phyloP scores from a whole-genome alignment of 35 echinoderm and acorn worm species.

The Antedon bifida region DNA sequence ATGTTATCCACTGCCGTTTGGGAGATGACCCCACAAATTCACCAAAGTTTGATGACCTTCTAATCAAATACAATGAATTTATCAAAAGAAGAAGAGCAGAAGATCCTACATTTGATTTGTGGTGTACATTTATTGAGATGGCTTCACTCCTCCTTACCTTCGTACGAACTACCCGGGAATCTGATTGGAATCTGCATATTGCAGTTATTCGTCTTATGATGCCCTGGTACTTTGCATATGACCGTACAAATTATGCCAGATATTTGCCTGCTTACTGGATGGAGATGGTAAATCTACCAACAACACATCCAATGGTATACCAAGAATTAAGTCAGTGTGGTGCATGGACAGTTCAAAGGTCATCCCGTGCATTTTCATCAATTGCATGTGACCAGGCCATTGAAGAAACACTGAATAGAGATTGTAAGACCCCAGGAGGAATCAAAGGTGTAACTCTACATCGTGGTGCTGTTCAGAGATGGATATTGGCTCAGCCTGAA shows the following conservation, averaged over 20 bases:
- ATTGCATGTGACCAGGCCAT: constrained; percentile 37
- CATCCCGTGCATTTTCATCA: constrained; percentile 17
- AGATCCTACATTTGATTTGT: constrained; percentile 10
- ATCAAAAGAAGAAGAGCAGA: not conserved
- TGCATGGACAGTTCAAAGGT: constrained; percentile 15
- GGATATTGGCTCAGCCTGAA: constrained; percentile 16
- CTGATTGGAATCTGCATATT: constrained; percentile 31
- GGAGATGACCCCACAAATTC: no score
- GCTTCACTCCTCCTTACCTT: constrained; percentile 9
- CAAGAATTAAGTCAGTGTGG: not conserved
- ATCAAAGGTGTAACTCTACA: constrained; percentile 1
- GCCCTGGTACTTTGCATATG: constrained; percentile 39
- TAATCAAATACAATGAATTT: not conserved
- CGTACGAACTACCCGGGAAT: constrained; percentile 4
- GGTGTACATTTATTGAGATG: constrained; percentile 25
- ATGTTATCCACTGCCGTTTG: not conserved
- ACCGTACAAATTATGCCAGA: constrained; percentile 12
- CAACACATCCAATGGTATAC: not conserved
- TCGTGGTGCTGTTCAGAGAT: constrained; percentile 28
- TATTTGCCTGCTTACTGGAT: constrained; percentile 3
- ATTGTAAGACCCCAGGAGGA: constrained; percentile 21
- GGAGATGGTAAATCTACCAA: constrained; percentile 4
- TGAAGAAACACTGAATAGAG: constrained; percentile 31
- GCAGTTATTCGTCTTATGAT: not conserved
- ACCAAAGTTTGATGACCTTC: no score